Base-by-base conservation (phyloP, 2,797 vertebrate genomes). In the Semotilus atromaculatus region DNA sequence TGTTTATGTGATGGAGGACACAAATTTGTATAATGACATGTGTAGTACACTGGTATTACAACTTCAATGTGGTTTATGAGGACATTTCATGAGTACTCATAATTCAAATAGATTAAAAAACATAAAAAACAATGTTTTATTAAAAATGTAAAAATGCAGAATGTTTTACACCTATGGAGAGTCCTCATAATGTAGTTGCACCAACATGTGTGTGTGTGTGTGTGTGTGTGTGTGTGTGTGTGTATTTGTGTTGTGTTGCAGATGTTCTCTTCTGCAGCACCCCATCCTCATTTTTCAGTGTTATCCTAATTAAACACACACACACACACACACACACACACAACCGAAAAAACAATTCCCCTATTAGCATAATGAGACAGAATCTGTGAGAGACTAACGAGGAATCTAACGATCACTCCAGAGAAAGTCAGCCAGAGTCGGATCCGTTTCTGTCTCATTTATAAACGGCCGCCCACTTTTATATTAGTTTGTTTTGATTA, bases 371-470 rank as follows among this genome's bases (percentile, higher is more conserved):
- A 89, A 89, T 86, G 88, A 91, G 86, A 71, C 62, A 76, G 75
- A 88, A 70, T 72, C 80, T 89, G 66, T 73, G 75, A 81, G 38
- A 48, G 68, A 86, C 83, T 85, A 70, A 83, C 21, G 23, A 80
- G 38, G 91, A 93, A 93, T 93, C 92, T 92, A 93, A 93, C 93
- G 93, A 94, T 94, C 93, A 93, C 92, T 93, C 77, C 62, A 71
- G 81, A 64, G 55, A 62, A 29, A 80, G 75, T 53, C 21, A 51
- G 53, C 72, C 18, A 19, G 36, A 77, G n/a, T 40, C 6, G 4
- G 51, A 58, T 76, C 31, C 0, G 36, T 62, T 58, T 60, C 55
- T 40, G n/a, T 29, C 36, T 64, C 38, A 18, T 36, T 76, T 76
- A n/a, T 58, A 76, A 76, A 38, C 31, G 23, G 13, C 4, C 51